A percentile compares a stretch with the other conserved stretches of the same genome.
These are phyloP conservation scores for Drosophila kohkoa DNA, from an alignment of 1,140 invertebrate species.

Conservation along the genomic window DNA sequence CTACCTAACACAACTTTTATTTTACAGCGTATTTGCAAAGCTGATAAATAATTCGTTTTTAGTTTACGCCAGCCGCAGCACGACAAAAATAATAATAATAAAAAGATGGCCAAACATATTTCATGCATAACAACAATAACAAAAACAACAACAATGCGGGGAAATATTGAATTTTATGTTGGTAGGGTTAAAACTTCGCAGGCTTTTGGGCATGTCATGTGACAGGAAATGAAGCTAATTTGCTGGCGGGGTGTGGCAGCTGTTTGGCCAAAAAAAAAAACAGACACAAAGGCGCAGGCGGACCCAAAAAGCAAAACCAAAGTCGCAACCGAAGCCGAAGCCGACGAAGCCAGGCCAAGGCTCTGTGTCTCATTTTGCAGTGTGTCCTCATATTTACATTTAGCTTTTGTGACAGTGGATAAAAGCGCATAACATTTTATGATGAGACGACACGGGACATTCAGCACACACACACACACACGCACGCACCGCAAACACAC, in stretches of 20 bases:
- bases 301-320: background rate
- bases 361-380: background rate
- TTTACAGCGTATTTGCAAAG: constrained; percentile 2
- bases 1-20: background rate
- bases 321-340: background rate
- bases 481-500: constrained; percentile 20
- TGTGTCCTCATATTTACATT: constrained; percentile 33
- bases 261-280: constrained; percentile 35
- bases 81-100: constrained; percentile 22
- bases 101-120: constrained; percentile 48
- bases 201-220: constrained; percentile 59
- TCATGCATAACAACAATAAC: constrained; percentile 45
- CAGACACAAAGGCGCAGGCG: constrained; percentile 34
- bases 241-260: constrained; percentile 71
- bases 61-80: constrained; percentile 25
- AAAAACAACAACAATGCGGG: background rate
- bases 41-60: constrained; percentile 31
- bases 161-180: constrained; percentile 16
- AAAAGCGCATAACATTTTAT: constrained; percentile 72
- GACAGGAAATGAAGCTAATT: constrained; percentile 82
- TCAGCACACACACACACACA: constrained; percentile 31
- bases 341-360: constrained; percentile 12
- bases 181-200: constrained; percentile 60
- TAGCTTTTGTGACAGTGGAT: constrained; percentile 52
- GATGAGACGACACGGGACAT: constrained; percentile 41